phyloP scores from a whole-genome alignment of 1,140 invertebrate genomes.

The Cyclargus thomasi region DNA sequence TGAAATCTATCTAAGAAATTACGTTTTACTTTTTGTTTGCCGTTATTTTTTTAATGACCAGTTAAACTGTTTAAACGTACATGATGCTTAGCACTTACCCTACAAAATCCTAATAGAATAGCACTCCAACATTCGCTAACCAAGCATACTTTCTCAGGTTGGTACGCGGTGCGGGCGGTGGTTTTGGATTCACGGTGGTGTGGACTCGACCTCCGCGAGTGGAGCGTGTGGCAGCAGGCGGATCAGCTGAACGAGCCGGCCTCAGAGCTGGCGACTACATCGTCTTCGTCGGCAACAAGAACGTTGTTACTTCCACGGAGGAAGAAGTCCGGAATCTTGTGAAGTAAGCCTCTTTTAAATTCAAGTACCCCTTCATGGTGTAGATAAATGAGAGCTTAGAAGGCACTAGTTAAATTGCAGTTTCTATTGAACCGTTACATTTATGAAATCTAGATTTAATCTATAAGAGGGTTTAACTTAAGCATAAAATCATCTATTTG shows the following conservation, averaged over 20 bases:
- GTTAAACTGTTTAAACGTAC: too few species aligned
- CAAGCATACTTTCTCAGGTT: slow-evolving; percentile 50
- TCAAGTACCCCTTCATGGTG: not conserved
- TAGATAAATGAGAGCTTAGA: too few species aligned
- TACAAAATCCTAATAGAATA: not conserved
- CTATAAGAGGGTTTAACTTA: too few species aligned
- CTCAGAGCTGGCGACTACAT: slow-evolving; percentile 89
- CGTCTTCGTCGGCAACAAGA: slow-evolving; percentile 89
- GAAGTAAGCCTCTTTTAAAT: slow-evolving; percentile 74
- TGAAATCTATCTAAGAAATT: too few species aligned
- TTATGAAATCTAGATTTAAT: too few species aligned
- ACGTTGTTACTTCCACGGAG: slow-evolving; percentile 87
- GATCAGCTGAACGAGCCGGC: slow-evolving; percentile 87
- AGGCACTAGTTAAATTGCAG: too few species aligned
- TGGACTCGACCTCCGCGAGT: slow-evolving; percentile 93
- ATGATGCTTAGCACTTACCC: too few species aligned
- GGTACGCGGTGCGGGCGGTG: slow-evolving; percentile 75
- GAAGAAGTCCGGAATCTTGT: slow-evolving; percentile 88
- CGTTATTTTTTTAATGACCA: too few species aligned
- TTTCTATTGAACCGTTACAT: too few species aligned
- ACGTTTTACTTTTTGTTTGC: too few species aligned
- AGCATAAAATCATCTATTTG: too few species aligned
- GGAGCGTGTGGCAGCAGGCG: slow-evolving; percentile 87
- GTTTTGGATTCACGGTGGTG: slow-evolving; percentile 92
- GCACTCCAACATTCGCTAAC: not conserved